Percentiles rank a stretch among this genome's conserved stretches.
These are phyloP conservation scores for Sesamia nonagrioides DNA, from an alignment of 1,140 invertebrate genomes.

Conservation along the genomic window DNA sequence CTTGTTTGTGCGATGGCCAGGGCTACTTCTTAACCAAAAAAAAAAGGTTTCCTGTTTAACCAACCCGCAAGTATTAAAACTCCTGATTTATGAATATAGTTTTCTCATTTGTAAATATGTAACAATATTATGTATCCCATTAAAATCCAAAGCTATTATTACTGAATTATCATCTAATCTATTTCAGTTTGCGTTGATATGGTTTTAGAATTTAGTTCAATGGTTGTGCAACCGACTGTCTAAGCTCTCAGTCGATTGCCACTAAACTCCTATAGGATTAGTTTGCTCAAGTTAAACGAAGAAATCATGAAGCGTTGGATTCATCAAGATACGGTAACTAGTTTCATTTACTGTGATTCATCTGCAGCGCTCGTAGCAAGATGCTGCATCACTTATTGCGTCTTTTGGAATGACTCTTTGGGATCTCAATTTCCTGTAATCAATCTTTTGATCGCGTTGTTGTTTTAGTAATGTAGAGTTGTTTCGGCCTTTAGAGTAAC, in stretches of 20 bases:
- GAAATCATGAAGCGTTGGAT: conserved; percentile 25
- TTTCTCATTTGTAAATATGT: not conserved
- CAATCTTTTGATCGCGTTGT: not conserved
- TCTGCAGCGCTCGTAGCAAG: not conserved
- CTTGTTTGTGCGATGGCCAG: too few species aligned
- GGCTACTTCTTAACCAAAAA: too few species aligned
- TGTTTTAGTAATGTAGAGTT: not conserved
- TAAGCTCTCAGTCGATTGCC: conserved; percentile 39
- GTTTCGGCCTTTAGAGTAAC: not conserved
- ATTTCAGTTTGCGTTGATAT: conserved; percentile 40
- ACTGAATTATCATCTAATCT: conserved; percentile 44
- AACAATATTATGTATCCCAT: not conserved
- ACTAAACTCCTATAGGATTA: conserved; percentile 50
- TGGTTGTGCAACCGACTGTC: conserved; percentile 1
- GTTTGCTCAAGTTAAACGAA: conserved; percentile 53
- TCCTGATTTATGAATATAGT: not conserved
- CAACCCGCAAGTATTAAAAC: too few species aligned
- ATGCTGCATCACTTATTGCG: not conserved
- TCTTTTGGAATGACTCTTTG: too few species aligned
- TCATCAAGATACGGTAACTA: conserved; percentile 13
- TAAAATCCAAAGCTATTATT: not conserved
- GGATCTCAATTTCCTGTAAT: not conserved
- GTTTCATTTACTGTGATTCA: conserved; percentile 15
- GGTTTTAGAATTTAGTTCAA: conserved; percentile 11
- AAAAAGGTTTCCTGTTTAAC: too few species aligned